Conservation (phyloP, 2,113 vertebrate genomes). For the Isichthys henryi region DNA sequence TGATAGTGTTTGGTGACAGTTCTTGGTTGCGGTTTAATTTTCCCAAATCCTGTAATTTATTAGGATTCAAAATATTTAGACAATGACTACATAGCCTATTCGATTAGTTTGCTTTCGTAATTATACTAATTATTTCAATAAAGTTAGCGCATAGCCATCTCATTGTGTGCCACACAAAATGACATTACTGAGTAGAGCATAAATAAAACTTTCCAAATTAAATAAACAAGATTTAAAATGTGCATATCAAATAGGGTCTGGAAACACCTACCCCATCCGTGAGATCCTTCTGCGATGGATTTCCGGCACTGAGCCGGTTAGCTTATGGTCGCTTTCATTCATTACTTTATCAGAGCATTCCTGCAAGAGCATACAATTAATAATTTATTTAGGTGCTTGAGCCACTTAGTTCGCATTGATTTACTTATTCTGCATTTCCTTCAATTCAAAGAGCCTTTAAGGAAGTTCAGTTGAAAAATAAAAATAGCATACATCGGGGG, state of each 20-base stretch:
- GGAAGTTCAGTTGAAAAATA: slow-evolving; percentile 21
- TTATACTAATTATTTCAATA: neutral
- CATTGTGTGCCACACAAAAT: neutral
- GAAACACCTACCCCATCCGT: neutral
- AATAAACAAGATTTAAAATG: slow-evolving; percentile 6
- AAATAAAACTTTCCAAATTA: neutral
- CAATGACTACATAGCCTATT: neutral
- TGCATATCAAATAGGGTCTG: neutral
- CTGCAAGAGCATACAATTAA: slow-evolving; percentile 40
- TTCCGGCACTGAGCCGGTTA: slow-evolving; percentile 22
- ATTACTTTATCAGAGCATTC: slow-evolving; percentile 36
- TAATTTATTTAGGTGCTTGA: slow-evolving; percentile 47
- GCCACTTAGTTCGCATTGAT: slow-evolving; percentile 45
- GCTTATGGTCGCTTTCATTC: slow-evolving; percentile 27
- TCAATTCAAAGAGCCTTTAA: slow-evolving; percentile 32
- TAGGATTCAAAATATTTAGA: neutral
- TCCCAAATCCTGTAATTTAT: neutral
- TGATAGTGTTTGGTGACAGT: neutral
- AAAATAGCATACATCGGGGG: slow-evolving; percentile 10
- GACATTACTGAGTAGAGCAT: neutral
- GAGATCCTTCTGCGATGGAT: slow-evolving; percentile 22
- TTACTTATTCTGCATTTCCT: slow-evolving; percentile 47
- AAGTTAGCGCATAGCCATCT: neutral
- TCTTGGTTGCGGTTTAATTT: neutral
- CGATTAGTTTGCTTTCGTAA: neutral